Percentiles rank a stretch among this genome's conserved stretches.
These are phyloP conservation scores for Rhipidura dahli DNA, from an alignment of 2,113 vertebrate genomes.

Conservation along the genomic window DNA sequence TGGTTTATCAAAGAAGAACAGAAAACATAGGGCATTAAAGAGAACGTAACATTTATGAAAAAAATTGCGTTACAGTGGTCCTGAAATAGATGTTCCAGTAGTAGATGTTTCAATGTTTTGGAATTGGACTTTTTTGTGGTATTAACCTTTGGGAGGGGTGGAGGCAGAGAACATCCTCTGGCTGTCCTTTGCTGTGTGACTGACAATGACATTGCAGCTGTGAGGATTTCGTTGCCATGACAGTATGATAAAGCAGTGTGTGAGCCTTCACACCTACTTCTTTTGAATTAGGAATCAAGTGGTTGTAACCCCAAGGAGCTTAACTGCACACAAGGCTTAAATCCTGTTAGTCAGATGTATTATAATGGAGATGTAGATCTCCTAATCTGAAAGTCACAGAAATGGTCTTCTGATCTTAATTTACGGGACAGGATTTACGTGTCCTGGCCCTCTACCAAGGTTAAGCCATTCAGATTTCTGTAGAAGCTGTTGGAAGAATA, in stretches of 20 bases:
- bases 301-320: not conserved
- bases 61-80: not conserved
- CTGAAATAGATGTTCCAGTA: not conserved
- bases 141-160: not conserved
- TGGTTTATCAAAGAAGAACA: not conserved
- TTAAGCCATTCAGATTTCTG: not conserved
- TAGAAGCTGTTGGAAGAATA: not conserved
- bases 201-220: not conserved
- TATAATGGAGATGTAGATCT: not conserved
- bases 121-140: not conserved
- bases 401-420: not conserved
- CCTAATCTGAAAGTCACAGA: not conserved
- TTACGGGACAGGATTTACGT: not conserved
- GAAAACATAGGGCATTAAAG: not conserved
- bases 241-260: not conserved
- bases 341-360: not conserved
- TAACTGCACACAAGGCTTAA: not conserved
- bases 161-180: not conserved
- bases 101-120: not conserved
- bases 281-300: constrained; percentile 23
- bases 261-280: constrained; percentile 24
- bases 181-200: not conserved
- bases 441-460: not conserved
- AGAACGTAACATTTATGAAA: not conserved
- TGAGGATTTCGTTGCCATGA: constrained; percentile 28